Evolutionary conservation across 1,140 invertebrate species (phyloP), one percentile per base, ranked within the genome.

Genomic region (Drosophila bocki): DNA sequence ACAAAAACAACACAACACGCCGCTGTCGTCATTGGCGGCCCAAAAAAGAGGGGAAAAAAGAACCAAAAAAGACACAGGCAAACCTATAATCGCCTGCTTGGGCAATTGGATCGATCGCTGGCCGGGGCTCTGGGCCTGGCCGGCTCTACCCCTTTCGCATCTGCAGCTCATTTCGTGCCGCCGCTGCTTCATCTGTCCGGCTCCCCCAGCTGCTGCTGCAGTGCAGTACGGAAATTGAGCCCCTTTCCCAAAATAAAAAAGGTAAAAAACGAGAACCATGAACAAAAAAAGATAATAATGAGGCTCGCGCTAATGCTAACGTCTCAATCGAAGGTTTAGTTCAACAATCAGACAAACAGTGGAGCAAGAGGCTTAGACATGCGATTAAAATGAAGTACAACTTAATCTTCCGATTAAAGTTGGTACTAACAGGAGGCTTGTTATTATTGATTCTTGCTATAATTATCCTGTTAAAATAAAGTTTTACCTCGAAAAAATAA

Each of bases 41-140:
- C 53, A 19, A 50, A 48, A 71, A 62, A 22, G 22, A 9, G 15
- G 5, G 13, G 9, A 44, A 47, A 29, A 33, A 33, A 13, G 7
- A 53, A 35, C 32, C 32, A 39, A 39, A 56, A 54, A 41, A 22
- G 35, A 26, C 53, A 56, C 53, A 42, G 56, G 81, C 53, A 60
- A 79, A 79, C 72, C 75, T 85, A 84, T 84, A 84, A 84, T 84
- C 82, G 81, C 65, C 77, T 80, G 77, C 70, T 84, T 84, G 77
- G 80, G 80, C 75, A 83, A 79, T 83, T 83, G 80, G 80, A 62
- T 69, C 72, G 59, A 68, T 67, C 62, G 41, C 68, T 62, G 62
- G 53, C 41, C 59, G 35, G 61, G 56, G 37, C 44, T 62, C 54
- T 58, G 64, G 78, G 71, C 82, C 78, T 56, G 63, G 67, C 68